phyloP scores from a whole-genome alignment of 2,888 invertebrate genomes.

The Phaedon cochleariae region DNA sequence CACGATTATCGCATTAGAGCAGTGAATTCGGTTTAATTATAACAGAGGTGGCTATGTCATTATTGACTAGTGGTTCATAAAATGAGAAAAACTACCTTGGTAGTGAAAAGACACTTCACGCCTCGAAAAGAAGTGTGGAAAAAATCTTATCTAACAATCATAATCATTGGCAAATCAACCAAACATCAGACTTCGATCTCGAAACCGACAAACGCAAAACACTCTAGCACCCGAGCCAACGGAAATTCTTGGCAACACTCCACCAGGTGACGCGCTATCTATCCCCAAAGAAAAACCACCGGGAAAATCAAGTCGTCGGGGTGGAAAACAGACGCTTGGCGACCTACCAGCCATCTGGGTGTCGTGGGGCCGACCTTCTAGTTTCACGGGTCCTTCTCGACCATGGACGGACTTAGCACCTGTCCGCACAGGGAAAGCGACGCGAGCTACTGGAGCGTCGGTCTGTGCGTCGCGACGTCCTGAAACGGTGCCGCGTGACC shows the following conservation, averaged over 20 bases:
- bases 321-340: constrained; percentile 2
- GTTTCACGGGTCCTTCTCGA: constrained; percentile 44
- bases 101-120: too few species aligned
- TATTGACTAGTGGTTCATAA: too few species aligned
- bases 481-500: constrained; percentile 50
- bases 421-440: constrained; percentile 44
- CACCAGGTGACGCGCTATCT: background rate
- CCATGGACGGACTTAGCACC: constrained; percentile 40
- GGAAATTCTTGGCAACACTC: background rate
- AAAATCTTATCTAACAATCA: background rate
- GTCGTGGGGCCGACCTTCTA: constrained; percentile 46
- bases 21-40: too few species aligned
- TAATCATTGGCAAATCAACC: too few species aligned
- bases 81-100: too few species aligned
- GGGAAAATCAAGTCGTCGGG: background rate
- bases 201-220: background rate
- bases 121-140: too few species aligned
- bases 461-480: constrained; percentile 41
- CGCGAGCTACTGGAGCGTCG: constrained; percentile 46
- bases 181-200: background rate
- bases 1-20: too few species aligned
- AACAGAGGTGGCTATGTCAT: too few species aligned
- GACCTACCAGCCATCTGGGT: constrained; percentile 14
- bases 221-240: background rate
- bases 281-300: background rate